phyloP scores from a whole-genome alignment of 1,140 invertebrate genomes.

The Hyles euphorbiae region DNA sequence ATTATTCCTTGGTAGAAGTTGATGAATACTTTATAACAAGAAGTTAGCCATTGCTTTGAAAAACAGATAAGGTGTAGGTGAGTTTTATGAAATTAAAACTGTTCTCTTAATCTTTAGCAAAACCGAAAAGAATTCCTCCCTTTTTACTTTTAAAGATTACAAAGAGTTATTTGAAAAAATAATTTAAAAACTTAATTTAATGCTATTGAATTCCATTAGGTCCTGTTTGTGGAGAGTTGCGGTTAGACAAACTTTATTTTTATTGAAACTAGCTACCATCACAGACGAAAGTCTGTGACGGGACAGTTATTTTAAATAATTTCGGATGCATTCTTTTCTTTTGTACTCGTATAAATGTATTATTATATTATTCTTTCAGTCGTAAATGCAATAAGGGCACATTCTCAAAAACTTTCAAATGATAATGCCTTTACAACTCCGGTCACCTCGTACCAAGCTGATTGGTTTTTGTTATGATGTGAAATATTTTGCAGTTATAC shows the following conservation, averaged over 20 bases:
- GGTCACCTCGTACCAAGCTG: too few relatives aligned
- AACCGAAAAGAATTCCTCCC: too few relatives aligned
- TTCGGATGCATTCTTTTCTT: too few relatives aligned
- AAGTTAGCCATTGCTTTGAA: constrained; percentile 11
- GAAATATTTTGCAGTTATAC: too few relatives aligned
- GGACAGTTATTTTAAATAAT: too few relatives aligned
- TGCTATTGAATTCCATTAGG: constrained; percentile 32
- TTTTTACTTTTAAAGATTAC: constrained; percentile 14
- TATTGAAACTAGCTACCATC: not conserved
- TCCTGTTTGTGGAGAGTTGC: constrained; percentile 34
- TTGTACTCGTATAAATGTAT: too few relatives aligned
- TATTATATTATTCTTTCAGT: too few relatives aligned
- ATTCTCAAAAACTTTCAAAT: too few relatives aligned
- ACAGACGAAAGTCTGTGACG: too few relatives aligned
- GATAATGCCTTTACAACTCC: too few relatives aligned
- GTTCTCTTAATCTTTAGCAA: constrained; percentile 10
- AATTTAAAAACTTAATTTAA: constrained; percentile 39
- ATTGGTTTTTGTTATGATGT: too few relatives aligned
- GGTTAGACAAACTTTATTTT: constrained; percentile 11
- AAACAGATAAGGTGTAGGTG: constrained; percentile 13
- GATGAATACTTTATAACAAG: constrained; percentile 26
- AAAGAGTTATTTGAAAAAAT: constrained; percentile 31
- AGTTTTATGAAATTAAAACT: constrained; percentile 11
- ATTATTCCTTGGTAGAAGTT: constrained; percentile 23
- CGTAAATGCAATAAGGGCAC: too few relatives aligned